phyloP scores from a whole-genome alignment of 2,797 vertebrate species.

The Acridotheres tristis region DNA sequence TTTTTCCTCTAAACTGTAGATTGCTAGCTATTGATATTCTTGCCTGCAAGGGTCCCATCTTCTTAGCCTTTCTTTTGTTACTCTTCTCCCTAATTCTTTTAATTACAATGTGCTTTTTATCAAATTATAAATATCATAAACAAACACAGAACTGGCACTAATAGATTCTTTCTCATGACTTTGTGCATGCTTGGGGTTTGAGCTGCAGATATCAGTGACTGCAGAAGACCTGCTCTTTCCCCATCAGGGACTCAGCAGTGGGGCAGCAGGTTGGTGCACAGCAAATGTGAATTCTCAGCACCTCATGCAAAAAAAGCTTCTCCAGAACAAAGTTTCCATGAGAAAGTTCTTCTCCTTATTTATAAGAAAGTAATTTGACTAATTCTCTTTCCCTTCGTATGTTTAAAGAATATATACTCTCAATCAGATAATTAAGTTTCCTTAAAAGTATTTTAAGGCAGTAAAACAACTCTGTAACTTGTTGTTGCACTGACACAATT shows the following conservation, averaged over 20 bases:
- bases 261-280: neutral
- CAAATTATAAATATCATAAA: neutral
- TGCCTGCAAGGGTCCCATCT: neutral
- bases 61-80: neutral
- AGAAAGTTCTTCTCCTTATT: neutral
- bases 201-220: neutral
- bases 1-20: neutral
- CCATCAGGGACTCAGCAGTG: neutral
- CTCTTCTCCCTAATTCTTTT: neutral
- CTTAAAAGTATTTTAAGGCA: constrained; percentile 13
- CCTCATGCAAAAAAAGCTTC: neutral
- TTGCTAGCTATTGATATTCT: neutral
- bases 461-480: constrained; percentile 6
- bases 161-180: neutral
- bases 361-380: constrained; percentile 4
- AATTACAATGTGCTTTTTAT: neutral
- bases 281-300: neutral
- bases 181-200: neutral
- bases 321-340: neutral
- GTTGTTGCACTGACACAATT: neutral
- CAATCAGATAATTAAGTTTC: neutral
- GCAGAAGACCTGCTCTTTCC: neutral
- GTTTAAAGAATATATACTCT: constrained; percentile 13
- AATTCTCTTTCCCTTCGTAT: neutral
- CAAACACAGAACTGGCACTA: neutral